These are phyloP conservation scores for Perodicticus potto DNA, from an alignment of 2,797 vertebrate genomes.

Conservation along the genomic window DNA sequence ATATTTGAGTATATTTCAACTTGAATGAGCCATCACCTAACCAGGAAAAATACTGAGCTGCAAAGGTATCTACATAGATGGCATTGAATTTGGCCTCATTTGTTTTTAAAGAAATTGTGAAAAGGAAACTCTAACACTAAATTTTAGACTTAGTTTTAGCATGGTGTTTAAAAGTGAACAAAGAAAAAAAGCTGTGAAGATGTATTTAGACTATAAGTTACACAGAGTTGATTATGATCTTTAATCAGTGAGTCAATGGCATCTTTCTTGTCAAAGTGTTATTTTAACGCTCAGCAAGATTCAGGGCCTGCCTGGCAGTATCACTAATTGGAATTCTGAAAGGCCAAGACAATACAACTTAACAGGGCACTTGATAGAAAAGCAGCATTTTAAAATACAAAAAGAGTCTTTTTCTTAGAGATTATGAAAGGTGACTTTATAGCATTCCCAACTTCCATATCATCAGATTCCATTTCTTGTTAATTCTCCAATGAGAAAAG, in stretches of 20 bases:
- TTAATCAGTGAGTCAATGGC: background rate
- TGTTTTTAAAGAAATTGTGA: slow-evolving; percentile 26
- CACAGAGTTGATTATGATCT: background rate
- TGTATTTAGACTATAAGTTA: background rate
- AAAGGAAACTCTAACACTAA: background rate
- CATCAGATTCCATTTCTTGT: background rate
- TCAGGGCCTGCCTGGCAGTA: background rate
- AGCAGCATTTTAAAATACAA: background rate
- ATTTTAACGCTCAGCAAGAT: background rate
- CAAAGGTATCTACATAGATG: background rate
- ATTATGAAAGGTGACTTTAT: background rate
- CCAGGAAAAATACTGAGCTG: background rate
- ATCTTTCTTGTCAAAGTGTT: background rate
- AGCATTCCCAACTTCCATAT: background rate
- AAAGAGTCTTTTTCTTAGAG: background rate
- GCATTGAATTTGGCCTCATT: background rate
- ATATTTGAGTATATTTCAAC: background rate
- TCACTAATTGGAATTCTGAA: background rate
- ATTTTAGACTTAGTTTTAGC: slow-evolving; percentile 22
- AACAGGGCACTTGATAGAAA: background rate
- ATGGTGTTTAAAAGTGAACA: slow-evolving; percentile 8
- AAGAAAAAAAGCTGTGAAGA: background rate
- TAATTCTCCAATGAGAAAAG: background rate
- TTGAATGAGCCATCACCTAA: background rate
- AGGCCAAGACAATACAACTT: background rate